Conservation (phyloP, 2,797 vertebrate species). For the Tamandua tetradactyla region DNA sequence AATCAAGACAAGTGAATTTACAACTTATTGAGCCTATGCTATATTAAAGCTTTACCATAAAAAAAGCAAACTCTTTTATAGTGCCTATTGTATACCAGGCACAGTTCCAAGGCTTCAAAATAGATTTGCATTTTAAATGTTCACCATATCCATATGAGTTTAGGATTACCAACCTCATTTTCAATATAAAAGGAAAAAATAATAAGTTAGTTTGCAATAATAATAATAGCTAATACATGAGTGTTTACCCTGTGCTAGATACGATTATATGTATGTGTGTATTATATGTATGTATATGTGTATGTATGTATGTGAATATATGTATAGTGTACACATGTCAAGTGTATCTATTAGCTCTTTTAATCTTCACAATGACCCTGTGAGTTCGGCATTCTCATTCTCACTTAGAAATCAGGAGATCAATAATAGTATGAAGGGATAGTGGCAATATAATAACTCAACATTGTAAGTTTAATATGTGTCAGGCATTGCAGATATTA, state of each 20-base stretch:
- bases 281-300: not conserved
- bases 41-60: not conserved
- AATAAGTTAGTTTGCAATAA: not conserved
- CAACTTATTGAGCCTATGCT: not conserved
- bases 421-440: not conserved
- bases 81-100: not conserved
- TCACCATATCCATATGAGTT: not conserved
- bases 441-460: not conserved
- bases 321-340: not conserved
- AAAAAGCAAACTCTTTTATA: not conserved
- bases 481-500: not conserved
- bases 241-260: not conserved
- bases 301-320: not conserved
- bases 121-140: not conserved
- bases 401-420: constrained; percentile 37
- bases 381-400: not conserved
- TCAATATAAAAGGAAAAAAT: not conserved
- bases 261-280: not conserved
- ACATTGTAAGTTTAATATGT: not conserved
- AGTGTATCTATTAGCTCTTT: not conserved
- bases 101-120: not conserved
- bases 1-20: not conserved
- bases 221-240: not conserved
- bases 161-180: constrained; percentile 16
- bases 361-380: not conserved